Evolutionary conservation across 2,888 invertebrate genomes (phyloP).

Genomic region (Panzeria rudis): DNA sequence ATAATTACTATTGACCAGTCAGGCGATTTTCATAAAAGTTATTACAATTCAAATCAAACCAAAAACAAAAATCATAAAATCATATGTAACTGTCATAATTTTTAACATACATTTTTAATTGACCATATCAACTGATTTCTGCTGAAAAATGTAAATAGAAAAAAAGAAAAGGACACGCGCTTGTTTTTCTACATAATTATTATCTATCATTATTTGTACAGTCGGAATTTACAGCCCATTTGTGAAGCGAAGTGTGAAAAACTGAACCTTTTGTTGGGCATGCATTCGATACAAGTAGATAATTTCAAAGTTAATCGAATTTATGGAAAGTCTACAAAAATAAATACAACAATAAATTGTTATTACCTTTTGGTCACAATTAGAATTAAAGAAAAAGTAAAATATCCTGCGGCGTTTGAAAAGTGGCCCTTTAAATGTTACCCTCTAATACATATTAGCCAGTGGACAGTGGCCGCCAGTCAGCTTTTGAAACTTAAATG

Average conservation of each 20-base stretch:
- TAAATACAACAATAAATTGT: constrained; percentile 3
- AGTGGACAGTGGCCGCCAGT: constrained; percentile 48
- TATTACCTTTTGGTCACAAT: constrained; percentile 5
- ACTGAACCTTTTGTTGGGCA: constrained; percentile 56
- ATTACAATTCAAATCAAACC: neutral
- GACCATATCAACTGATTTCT: constrained; percentile 33
- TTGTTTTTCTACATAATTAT: constrained; percentile 2
- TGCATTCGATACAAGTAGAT: neutral
- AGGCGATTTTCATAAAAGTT: constrained; percentile 1
- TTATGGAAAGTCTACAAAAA: constrained; percentile 26
- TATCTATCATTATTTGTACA: constrained; percentile 5
- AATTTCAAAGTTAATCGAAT: constrained; percentile 63
- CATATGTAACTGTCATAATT: too few relatives aligned
- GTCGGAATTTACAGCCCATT: constrained; percentile 58
- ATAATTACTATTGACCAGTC: constrained; percentile 23
- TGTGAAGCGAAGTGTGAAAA: constrained; percentile 65
- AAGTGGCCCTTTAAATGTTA: constrained; percentile 10
- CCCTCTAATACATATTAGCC: neutral
- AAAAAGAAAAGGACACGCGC: neutral
- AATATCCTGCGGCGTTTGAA: constrained; percentile 47
- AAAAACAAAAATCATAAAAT: too few relatives aligned
- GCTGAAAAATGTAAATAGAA: neutral
- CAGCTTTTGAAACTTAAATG: constrained; percentile 5
- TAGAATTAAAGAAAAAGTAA: constrained; percentile 33
- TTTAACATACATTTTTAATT: constrained; percentile 19